A percentile compares a stretch with the other conserved stretches of the same genome.
phyloP scores from a whole-genome alignment of 2,113 vertebrate species.

The Lampris megalopsis region DNA sequence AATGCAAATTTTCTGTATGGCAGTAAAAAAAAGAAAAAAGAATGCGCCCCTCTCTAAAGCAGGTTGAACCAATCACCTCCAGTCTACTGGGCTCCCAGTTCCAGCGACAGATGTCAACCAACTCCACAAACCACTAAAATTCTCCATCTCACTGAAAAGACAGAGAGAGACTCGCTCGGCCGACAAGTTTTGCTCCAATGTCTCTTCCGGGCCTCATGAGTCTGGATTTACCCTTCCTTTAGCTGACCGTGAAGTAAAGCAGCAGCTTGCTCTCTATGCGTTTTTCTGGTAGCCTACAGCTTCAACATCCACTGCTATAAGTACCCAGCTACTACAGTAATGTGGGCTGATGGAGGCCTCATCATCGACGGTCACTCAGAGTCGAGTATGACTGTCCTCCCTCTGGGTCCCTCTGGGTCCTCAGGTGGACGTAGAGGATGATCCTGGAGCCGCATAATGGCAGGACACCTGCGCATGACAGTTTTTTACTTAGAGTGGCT shows the following conservation, averaged over 20 bases:
- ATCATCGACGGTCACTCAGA: not conserved
- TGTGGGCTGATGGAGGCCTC: conserved; percentile 51
- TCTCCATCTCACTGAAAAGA: not conserved
- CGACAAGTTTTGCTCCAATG: conserved; percentile 27
- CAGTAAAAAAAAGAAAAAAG: conserved; percentile 12
- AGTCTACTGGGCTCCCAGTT: not conserved
- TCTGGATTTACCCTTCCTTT: conserved; percentile 31
- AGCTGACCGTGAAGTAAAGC: not conserved
- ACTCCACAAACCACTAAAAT: not conserved
- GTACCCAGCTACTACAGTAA: not conserved
- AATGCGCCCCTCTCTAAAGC: not conserved
- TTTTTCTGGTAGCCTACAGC: conserved; percentile 19
- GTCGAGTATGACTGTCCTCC: no score
- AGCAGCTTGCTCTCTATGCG: conserved; percentile 18
- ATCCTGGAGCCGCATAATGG: no score
- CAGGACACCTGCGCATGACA: no score
- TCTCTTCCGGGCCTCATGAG: conserved; percentile 2
- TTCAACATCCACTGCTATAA: conserved; percentile 37
- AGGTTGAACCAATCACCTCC: not conserved
- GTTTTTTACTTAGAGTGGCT: no score
- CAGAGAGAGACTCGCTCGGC: not conserved
- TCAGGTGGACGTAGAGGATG: no score
- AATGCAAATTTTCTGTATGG: not conserved
- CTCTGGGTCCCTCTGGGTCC: no score
- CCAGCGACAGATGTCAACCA: not conserved